Evolutionary conservation across 1,140 invertebrate species (phyloP).

Genomic region (Dysdera silvatica): DNA sequence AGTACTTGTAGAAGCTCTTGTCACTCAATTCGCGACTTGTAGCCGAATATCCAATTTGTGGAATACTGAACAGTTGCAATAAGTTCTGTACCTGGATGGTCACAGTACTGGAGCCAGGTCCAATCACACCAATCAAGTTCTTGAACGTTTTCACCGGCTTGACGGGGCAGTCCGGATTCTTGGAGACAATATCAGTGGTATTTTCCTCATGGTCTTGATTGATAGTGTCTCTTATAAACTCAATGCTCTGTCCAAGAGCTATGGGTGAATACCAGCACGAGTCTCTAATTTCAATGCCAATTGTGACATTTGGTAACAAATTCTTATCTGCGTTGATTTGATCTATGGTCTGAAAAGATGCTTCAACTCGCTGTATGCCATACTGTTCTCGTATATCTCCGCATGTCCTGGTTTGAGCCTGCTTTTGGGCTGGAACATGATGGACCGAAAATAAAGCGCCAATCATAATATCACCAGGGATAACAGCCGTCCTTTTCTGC

Average conservation of each 20-base stretch:
- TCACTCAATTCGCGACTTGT: constrained; percentile 68
- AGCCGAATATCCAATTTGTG: constrained; percentile 73
- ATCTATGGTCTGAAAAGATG: constrained; percentile 54
- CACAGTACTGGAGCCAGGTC: constrained; percentile 59
- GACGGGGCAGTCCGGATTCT: constrained; percentile 25
- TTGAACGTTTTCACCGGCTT: constrained; percentile 44
- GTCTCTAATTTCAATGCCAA: constrained; percentile 69
- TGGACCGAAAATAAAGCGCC: constrained; percentile 68
- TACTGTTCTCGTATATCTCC: constrained; percentile 63
- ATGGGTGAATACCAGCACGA: constrained; percentile 67
- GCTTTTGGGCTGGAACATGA: constrained; percentile 53
- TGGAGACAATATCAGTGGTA: not conserved
- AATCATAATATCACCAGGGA: constrained; percentile 58
- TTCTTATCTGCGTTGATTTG: constrained; percentile 47
- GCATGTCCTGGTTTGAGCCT: constrained; percentile 50
- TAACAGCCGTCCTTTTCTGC: constrained; percentile 29
- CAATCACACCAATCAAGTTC: constrained; percentile 59
- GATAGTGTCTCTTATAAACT: constrained; percentile 63
- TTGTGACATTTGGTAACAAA: constrained; percentile 53
- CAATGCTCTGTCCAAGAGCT: constrained; percentile 66
- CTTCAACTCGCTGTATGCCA: constrained; percentile 68
- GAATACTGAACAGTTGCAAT: constrained; percentile 68
- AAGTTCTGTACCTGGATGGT: constrained; percentile 71
- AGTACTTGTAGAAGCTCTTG: constrained; percentile 67
- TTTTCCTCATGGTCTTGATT: constrained; percentile 29